Evolutionary conservation across 2,797 vertebrate genomes (phyloP).

Genomic region (Peromyscus eremicus): DNA sequence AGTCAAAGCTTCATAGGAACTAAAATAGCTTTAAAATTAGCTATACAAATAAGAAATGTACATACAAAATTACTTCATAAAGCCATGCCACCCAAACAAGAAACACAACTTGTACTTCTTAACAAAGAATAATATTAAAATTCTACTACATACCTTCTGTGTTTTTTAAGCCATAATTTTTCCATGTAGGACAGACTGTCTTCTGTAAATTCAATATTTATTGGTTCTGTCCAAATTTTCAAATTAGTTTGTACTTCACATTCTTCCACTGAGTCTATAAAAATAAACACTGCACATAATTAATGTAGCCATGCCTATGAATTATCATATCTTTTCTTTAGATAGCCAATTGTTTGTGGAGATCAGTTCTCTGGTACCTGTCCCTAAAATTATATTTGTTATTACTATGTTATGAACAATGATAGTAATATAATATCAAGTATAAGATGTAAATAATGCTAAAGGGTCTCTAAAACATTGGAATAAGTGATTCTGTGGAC

Average conservation of each 20-base stretch:
- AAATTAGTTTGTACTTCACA: conserved; percentile 88
- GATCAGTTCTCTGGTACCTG: neutral
- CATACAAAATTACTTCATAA: conserved; percentile 10
- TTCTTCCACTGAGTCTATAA: conserved; percentile 79
- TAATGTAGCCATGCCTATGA: conserved; percentile 8
- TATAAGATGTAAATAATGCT: neutral
- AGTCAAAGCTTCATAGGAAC: neutral
- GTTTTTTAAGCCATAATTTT: conserved; percentile 94
- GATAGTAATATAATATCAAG: conserved; percentile 6
- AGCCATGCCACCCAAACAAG: neutral
- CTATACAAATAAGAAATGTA: conserved; percentile 44
- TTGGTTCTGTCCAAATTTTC: conserved; percentile 81
- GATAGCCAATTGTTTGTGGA: neutral
- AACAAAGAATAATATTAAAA: conserved; percentile 14
- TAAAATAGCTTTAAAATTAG: conserved; percentile 64
- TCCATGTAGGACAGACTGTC: conserved; percentile 94
- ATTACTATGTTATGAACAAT: neutral
- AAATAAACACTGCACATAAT: conserved; percentile 59
- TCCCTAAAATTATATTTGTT: neutral
- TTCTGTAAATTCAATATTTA: conserved; percentile 92
- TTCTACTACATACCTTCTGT: conserved; percentile 91
- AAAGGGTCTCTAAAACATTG: neutral
- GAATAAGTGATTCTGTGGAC: neutral
- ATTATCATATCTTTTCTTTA: conserved; percentile 24
- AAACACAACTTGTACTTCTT: conserved; percentile 5